Base-by-base conservation (phyloP, 2,113 vertebrate genomes). In the Myrmecobius fasciatus region DNA sequence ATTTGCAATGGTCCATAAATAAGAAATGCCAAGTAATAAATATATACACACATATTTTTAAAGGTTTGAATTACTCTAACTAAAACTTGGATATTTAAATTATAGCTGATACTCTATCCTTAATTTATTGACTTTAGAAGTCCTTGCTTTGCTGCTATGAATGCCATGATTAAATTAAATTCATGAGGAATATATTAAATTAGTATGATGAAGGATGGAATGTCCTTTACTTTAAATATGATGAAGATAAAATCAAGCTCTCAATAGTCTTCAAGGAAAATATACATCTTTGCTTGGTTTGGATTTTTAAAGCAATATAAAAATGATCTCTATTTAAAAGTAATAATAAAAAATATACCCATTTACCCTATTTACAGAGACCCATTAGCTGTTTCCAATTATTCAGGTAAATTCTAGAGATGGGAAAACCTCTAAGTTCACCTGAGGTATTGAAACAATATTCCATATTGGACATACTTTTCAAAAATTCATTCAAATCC, bases 341-440 rank as follows among this genome's bases (percentile, higher is more conserved):
- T 93, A 96, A 94, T 97, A 96, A 96, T 96, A 95, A 91, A 47
- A 95, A 96, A 92, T 54, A 95, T 96, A 94, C 89, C 53, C 94
- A 92, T 54, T 96, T 96, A 95, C 91, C 75, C 95, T 94, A 54
- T 94, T 95, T 96, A 95, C 96, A 96, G 96, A 95, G 97, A 94
- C 89, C n/a, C 48, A 94, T 91, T 97, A 98, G 96, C 96, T 98
- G 97, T 96, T 97, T 97, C 97, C 53, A 97, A 97, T 98, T 97
- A 96, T 2, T 31, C 93, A 97, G 96, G 98, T 98, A 97, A 97
- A 96, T 96, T 97, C 88, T 94, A 96, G 95, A 90, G 94, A 96
- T 97, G 96, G 95, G 95, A 97, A 97, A 96, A 93, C 90, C 48
- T 96, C 53, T 89, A 5, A 52, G 56, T 88, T 83, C 94, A 92